Conservation (phyloP, 2,797 vertebrate genomes). For the Eurystomus glaucurus region DNA sequence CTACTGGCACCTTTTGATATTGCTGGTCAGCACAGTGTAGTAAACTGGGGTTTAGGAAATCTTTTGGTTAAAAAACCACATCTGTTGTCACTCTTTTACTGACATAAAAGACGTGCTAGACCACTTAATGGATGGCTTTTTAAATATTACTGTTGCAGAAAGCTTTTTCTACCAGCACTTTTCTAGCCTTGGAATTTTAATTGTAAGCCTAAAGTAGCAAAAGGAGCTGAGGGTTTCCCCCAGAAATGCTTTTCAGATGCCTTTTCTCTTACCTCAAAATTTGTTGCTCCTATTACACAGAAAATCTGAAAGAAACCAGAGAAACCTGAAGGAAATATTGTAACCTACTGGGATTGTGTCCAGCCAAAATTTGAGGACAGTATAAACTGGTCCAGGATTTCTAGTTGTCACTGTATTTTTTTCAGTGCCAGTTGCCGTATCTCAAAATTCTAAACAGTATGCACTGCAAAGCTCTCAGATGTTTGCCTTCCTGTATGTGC, state of each 20-base stretch:
- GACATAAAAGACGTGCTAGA: background rate
- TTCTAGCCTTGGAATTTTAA: background rate
- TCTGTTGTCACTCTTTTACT: background rate
- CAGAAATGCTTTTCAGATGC: background rate
- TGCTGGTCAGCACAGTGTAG: conserved; percentile 2
- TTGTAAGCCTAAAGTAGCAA: background rate
- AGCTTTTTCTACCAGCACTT: background rate
- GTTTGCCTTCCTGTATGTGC: background rate
- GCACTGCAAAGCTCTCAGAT: background rate
- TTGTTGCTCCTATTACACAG: background rate
- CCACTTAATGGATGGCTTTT: conserved; percentile 28
- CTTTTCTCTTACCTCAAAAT: background rate
- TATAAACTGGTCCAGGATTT: background rate
- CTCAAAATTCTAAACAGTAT: background rate
- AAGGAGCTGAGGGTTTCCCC: background rate
- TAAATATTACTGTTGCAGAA: background rate
- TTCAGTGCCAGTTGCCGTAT: background rate
- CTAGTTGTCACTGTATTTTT: background rate
- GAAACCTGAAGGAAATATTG: background rate
- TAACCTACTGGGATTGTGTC: background rate
- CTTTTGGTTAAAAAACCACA: background rate
- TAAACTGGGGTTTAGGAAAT: conserved; percentile 14
- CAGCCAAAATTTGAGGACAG: background rate
- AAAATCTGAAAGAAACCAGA: background rate
- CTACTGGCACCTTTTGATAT: conserved; percentile 23